These are phyloP conservation scores for Crenuchus spilurus DNA, from an alignment of 2,797 vertebrate species.

Conservation along the genomic window DNA sequence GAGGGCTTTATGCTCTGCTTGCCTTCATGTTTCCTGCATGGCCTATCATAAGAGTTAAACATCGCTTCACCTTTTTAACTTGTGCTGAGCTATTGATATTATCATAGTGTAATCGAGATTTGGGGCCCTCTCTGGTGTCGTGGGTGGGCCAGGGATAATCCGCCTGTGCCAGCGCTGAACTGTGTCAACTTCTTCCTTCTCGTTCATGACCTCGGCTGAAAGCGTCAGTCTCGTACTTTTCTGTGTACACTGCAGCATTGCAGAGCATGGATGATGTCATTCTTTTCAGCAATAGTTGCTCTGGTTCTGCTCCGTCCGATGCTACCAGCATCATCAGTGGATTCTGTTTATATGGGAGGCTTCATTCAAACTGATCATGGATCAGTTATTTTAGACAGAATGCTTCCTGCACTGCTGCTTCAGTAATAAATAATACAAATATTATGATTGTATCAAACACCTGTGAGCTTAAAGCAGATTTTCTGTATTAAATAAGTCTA, in stretches of 20 bases:
- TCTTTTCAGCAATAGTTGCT: no score
- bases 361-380: not conserved
- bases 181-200: not conserved
- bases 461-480: no score
- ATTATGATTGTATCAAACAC: not conserved
- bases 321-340: not conserved
- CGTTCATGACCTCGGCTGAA: slow-evolving; percentile 3
- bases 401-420: slow-evolving; percentile 1
- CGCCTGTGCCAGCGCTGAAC: slow-evolving; percentile 39
- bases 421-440: not conserved
- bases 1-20: slow-evolving; percentile 36
- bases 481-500: no score
- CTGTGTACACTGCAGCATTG: slow-evolving; percentile 6
- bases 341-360: slow-evolving; percentile 1
- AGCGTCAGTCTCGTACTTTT: not conserved
- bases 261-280: not conserved
- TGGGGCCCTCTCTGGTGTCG: slow-evolving; percentile 5
- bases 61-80: slow-evolving; percentile 35
- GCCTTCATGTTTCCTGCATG: slow-evolving; percentile 21
- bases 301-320: not conserved
- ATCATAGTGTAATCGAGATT: slow-evolving; percentile 39
- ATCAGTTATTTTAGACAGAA: slow-evolving; percentile 4
- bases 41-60: slow-evolving; percentile 22
- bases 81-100: slow-evolving; percentile 18
- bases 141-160: slow-evolving; percentile 32